Evolutionary conservation across 2,113 vertebrate genomes (phyloP).

Genomic region (Lathamus discolor): DNA sequence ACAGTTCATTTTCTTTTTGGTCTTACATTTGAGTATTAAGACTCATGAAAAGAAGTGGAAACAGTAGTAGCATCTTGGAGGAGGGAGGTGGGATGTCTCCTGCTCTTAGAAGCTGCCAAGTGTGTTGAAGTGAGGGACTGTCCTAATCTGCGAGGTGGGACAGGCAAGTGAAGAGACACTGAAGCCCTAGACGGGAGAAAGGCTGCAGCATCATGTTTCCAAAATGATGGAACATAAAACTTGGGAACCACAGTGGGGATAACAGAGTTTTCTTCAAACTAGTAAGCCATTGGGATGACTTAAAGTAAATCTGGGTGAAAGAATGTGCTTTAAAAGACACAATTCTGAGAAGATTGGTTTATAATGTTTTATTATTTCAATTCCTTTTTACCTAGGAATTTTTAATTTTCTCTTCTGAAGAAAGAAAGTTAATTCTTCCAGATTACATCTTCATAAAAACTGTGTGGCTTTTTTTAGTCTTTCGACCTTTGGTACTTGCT

Average conservation of each 20-base stretch:
- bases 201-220: background rate
- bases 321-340: background rate
- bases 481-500: background rate
- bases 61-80: background rate
- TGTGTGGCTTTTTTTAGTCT: background rate
- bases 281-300: background rate
- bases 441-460: background rate
- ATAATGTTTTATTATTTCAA: background rate
- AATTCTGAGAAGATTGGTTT: background rate
- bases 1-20: background rate
- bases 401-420: background rate
- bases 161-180: background rate
- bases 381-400: background rate
- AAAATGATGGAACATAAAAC: background rate
- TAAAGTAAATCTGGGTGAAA: background rate
- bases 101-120: background rate
- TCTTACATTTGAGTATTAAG: background rate
- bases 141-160: background rate
- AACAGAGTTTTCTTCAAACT: background rate
- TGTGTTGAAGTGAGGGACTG: background rate
- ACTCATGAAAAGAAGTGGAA: background rate
- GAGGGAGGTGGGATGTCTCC: background rate
- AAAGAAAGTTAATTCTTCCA: background rate
- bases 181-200: background rate
- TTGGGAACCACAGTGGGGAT: fast-evolving